These are phyloP conservation scores for Typhlichthys eigenmanni DNA, from an alignment of 2,797 vertebrate genomes.

Conservation along the genomic window DNA sequence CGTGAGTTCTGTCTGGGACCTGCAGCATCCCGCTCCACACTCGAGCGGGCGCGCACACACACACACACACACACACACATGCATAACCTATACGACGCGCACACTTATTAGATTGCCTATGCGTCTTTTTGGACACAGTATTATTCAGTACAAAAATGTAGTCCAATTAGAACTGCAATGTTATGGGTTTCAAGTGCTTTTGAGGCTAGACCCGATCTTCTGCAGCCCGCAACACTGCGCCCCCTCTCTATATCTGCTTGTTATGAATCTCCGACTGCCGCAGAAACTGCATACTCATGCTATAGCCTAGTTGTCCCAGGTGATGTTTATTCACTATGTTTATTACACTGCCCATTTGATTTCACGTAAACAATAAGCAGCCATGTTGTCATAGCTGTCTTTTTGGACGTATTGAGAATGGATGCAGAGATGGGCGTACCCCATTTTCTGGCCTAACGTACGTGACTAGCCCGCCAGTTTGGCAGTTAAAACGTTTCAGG, in stretches of 20 bases:
- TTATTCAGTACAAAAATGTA: neutral
- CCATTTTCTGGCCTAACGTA: slow-evolving; percentile 53
- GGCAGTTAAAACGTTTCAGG: slow-evolving; percentile 39
- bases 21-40: slow-evolving; percentile 22
- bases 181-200: slow-evolving; percentile 29
- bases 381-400: slow-evolving; percentile 56
- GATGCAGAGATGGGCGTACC: slow-evolving; percentile 59
- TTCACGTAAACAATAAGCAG: slow-evolving; percentile 19
- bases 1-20: slow-evolving; percentile 73
- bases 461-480: slow-evolving; percentile 43
- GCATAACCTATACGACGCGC: neutral
- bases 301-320: slow-evolving; percentile 2
- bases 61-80: slow-evolving; percentile 3
- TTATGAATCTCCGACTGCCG: slow-evolving; percentile 29
- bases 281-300: slow-evolving; percentile 65
- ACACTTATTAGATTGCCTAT: neutral
- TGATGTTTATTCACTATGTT: neutral
- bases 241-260: slow-evolving; percentile 35
- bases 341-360: neutral
- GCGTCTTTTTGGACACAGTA: neutral
- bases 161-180: neutral
- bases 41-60: neutral
- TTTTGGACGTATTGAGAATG: slow-evolving; percentile 49
- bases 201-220: slow-evolving; percentile 18
- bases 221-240: slow-evolving; percentile 38